Evolutionary conservation across 1,140 invertebrate genomes (phyloP).

Genomic region (Cyclargus thomasi): DNA sequence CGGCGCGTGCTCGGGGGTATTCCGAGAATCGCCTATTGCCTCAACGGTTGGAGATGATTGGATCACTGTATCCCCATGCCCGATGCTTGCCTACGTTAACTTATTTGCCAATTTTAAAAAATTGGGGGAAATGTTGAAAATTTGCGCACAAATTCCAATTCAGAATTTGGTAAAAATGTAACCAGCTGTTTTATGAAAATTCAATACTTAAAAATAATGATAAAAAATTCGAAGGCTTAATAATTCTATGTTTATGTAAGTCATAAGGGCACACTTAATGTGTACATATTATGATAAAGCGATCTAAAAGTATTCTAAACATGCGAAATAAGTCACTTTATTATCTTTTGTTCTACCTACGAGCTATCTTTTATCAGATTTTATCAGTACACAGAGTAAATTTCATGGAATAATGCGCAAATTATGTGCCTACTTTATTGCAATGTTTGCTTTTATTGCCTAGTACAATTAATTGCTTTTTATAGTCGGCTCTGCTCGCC

Average conservation of each 20-base stretch:
- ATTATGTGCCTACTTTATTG: not conserved
- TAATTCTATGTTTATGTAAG: not conserved
- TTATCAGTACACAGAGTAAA: conserved; percentile 23
- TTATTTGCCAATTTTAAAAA: too few relatives aligned
- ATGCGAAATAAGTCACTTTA: not conserved
- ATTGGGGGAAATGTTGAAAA: too few relatives aligned
- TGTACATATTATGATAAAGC: too few relatives aligned
- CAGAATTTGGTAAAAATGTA: too few relatives aligned
- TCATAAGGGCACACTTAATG: conserved; percentile 10
- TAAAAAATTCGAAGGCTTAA: too few relatives aligned
- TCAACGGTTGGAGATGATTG: conserved; percentile 32
- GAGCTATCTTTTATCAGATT: conserved; percentile 28
- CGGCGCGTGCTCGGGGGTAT: conserved; percentile 59
- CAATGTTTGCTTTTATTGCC: too few relatives aligned
- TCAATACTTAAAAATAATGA: too few relatives aligned
- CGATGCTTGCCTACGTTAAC: not conserved
- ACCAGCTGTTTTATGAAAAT: too few relatives aligned
- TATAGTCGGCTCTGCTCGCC: too few relatives aligned
- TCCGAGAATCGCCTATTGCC: conserved; percentile 52
- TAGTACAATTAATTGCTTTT: too few relatives aligned
- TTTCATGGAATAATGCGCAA: conserved; percentile 15
- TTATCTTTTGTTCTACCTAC: conserved; percentile 4
- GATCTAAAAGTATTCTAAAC: not conserved
- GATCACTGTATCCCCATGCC: conserved; percentile 21
- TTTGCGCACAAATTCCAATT: too few relatives aligned